Percentiles rank a stretch among this genome's conserved stretches.
Evolutionary conservation across 2,888 invertebrate species (phyloP).

Genomic region (Drosophila niveifrons): DNA sequence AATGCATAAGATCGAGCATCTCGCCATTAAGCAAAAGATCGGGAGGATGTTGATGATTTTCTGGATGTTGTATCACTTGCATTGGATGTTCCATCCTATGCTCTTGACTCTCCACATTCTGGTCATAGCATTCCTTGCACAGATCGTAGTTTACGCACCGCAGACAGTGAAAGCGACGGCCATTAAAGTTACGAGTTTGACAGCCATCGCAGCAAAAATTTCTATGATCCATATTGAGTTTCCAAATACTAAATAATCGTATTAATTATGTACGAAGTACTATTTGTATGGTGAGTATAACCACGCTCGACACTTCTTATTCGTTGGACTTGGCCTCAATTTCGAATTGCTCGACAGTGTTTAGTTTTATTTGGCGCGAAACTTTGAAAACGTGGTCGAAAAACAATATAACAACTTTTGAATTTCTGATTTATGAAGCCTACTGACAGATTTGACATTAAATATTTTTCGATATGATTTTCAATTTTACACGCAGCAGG

Average conservation of each 20-base stretch:
- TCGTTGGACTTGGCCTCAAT: conserved; percentile 14
- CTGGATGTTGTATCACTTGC: conserved; percentile 55
- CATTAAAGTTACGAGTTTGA: conserved; percentile 56
- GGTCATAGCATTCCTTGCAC: conserved; percentile 63
- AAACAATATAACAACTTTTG: conserved; percentile 31
- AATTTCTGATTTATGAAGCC: conserved; percentile 45
- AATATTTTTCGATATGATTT: too few relatives aligned
- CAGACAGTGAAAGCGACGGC: conserved; percentile 68
- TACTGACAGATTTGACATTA: conserved; percentile 35
- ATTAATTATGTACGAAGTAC: neutral
- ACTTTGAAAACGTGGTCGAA: conserved; percentile 40
- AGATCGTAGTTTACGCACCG: conserved; percentile 70
- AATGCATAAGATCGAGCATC: conserved; percentile 53
- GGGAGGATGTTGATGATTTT: conserved; percentile 11
- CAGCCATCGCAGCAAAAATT: conserved; percentile 67
- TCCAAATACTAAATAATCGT: neutral
- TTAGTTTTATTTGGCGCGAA: conserved; percentile 14
- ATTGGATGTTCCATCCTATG: conserved; percentile 68
- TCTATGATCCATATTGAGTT: conserved; percentile 57
- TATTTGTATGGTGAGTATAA: neutral
- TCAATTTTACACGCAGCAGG: too few relatives aligned
- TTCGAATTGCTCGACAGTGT: conserved; percentile 7
- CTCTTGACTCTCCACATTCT: conserved; percentile 48
- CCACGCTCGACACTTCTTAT: conserved; percentile 12
- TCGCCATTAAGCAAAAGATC: conserved; percentile 48